Evolutionary conservation across 2,113 vertebrate species (phyloP), one percentile per base, ranked within the genome.

Genomic region (Dromiciops gliroides): DNA sequence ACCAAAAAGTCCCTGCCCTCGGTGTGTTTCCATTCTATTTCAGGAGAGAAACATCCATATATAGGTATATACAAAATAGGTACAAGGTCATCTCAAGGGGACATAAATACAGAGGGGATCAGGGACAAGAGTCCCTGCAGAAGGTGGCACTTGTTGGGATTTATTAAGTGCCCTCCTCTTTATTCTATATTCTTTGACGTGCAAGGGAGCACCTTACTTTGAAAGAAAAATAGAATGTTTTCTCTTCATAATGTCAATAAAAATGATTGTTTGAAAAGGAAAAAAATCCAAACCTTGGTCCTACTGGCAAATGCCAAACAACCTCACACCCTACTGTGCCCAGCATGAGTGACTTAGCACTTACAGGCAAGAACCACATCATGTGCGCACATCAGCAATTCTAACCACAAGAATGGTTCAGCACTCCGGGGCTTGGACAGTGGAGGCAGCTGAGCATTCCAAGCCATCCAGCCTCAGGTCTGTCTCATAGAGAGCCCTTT

Each of bases 191-290:
- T 95, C 92, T 89, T 92, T 0, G 0, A 95, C 96, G 95, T 91
- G 48, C n/a, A 96, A 96, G 92, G 51, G 90, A 97, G 95, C 48
- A 22, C 50, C 50, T 97, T 97, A 60, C 95, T 94, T 95, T 67
- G 47, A 93, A 93, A 95, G 95, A 47, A 95, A 96, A 96, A 67
- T 48, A 16, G 22, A 52, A 90, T 89, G 31, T 89, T 48, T 93
- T 96, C 89, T 93, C 90, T 95, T 94, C 92, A 92, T 90, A 83
- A 48, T 95, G 83, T 95, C 96, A 94, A 94, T 94, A 95, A 91
- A 97, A 97, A 96, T 83, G 22, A 95, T 90, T 90, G 90, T 90
- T 92, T 67, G 8, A 10, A 91, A 48, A 47, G 91, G 11, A 49
- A 60, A 75, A 94, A 51, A 89, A 95, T 95, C 47, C 53, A 88